Base-by-base conservation (phyloP, 2,888 invertebrate genomes). In the Molorchus minor region DNA sequence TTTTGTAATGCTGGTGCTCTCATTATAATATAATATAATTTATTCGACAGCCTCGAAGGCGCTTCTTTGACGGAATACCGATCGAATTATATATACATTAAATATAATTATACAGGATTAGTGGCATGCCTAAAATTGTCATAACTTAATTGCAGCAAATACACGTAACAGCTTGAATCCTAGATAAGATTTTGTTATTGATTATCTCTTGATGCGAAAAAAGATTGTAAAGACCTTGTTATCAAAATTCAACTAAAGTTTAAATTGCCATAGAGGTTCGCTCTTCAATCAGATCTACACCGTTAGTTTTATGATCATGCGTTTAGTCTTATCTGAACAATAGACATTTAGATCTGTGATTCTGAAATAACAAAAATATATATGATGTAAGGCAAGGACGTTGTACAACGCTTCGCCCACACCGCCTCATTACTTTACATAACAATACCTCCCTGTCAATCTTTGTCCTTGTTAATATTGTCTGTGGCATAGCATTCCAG, bases 361-460 rank as follows among this genome's bases (percentile, higher is more conserved):
- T 12, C 16, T 36, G 36, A 16, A 36, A 36, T 7, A 30, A 19
- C 5, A 12, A 44, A 30, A 45, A 16, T 17, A n/a, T 45, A 21
- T 33, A 29, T 19, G 12, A 33, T 17, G 16, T 45, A 12, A 29
- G 10, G 33, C 45, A 45, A 45, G 45, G 45, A 33, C 45, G 33
- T 45, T 45, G 25, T 25, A 45, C 15, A 25, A 25, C 30, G 16
- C 33, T 45, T 45, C 45, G 45, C 45, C 45, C 45, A 45, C 45
- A 45, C 15, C 10, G 10, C 8, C 17, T 33, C 45, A 45, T 45
- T 45, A 45, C 17, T 45, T 45, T 45, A 45, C 45, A 45, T 45
- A 45, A 45, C 45, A 45, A 45, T 45, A 21, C 45, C 12, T 15
- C 33, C 45, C 19, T 45, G 45, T 45, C 45, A 45, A 45, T 8